phyloP scores from a whole-genome alignment of 1,140 invertebrate species.

The Atta colombica region DNA sequence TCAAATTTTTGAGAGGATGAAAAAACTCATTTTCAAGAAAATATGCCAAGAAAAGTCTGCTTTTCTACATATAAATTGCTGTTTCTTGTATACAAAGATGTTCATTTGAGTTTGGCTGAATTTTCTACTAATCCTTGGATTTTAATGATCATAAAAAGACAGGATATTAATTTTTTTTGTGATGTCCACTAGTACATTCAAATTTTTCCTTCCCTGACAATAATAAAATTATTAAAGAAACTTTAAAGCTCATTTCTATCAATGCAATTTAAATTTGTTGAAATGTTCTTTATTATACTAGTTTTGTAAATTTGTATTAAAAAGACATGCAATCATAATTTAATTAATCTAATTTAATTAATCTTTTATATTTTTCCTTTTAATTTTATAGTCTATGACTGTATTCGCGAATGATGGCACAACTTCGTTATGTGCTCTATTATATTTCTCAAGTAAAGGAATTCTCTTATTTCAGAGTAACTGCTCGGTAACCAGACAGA shows the following conservation, averaged over 20 bases:
- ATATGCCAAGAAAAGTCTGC: neutral
- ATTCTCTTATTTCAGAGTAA: no score
- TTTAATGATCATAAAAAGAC: neutral
- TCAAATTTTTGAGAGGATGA: constrained; percentile 9
- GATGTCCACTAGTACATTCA: neutral
- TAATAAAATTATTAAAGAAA: neutral
- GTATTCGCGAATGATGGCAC: no score
- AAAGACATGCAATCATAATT: neutral
- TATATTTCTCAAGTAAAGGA: no score
- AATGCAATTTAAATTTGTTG: neutral
- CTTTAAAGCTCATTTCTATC: neutral
- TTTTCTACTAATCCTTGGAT: neutral
- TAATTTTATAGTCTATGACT: neutral
- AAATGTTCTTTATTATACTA: neutral
- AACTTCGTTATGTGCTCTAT: no score
- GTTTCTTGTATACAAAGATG: neutral
- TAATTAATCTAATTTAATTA: neutral
- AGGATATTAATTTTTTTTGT: neutral
- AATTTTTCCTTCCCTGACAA: neutral
- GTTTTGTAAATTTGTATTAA: neutral
- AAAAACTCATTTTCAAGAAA: neutral
- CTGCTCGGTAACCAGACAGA: no score
- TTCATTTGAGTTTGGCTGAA: neutral
- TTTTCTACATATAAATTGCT: neutral
- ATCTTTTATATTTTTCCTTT: constrained; percentile 12